Evolutionary conservation across 1,140 invertebrate species (phyloP).

Genomic region (Metopolophium dirhodum): DNA sequence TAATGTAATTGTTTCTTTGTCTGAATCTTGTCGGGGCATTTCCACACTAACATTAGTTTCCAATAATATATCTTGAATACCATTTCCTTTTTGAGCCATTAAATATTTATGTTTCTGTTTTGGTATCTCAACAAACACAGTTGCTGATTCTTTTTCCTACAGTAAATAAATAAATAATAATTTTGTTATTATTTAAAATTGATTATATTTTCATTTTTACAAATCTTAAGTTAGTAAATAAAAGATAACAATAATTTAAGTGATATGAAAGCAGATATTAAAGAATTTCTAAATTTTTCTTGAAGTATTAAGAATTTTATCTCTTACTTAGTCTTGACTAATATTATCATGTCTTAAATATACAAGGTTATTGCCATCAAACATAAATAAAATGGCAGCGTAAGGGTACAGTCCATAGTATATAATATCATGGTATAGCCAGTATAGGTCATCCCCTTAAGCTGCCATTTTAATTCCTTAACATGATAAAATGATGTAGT

Average conservation of each 20-base stretch:
- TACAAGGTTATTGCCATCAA: no score
- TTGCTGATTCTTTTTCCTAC: constrained; percentile 80
- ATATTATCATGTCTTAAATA: no score
- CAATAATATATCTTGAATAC: constrained; percentile 90
- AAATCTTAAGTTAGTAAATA: not conserved
- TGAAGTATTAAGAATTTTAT: not conserved
- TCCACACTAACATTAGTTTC: constrained; percentile 94
- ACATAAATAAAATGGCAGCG: no score
- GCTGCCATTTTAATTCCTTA: no score
- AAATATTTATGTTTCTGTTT: constrained; percentile 98
- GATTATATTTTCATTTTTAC: not conserved
- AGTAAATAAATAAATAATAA: not conserved
- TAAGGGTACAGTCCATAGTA: no score
- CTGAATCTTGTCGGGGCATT: constrained; percentile 86
- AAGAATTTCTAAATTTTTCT: not conserved
- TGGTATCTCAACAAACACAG: constrained; percentile 92
- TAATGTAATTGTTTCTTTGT: constrained; percentile 94
- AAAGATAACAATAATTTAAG: not conserved
- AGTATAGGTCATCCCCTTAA: no score
- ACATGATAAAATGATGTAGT: no score
- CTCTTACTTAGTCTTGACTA: not conserved
- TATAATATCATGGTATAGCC: no score
- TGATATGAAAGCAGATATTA: not conserved
- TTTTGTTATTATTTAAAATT: not conserved
- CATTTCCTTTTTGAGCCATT: constrained; percentile 84